A percentile compares a stretch with the other conserved stretches of the same genome.
These are phyloP conservation scores for Pseudopodoces humilis DNA, from an alignment of 2,113 vertebrate species.

Conservation along the genomic window DNA sequence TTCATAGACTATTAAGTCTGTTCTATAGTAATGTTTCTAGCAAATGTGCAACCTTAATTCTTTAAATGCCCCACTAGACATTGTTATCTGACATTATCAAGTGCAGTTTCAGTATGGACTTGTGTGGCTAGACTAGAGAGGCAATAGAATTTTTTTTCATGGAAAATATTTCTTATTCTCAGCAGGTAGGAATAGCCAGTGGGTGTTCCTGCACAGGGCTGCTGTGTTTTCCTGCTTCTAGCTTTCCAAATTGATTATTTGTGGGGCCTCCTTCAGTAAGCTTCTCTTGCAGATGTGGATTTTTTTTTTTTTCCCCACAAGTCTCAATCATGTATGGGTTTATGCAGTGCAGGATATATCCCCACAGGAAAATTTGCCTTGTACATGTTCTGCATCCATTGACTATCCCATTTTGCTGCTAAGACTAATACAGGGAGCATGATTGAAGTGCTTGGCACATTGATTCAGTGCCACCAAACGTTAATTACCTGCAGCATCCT, in stretches of 20 bases:
- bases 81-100: background rate
- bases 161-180: background rate
- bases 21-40: background rate
- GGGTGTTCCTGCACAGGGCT: background rate
- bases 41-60: background rate
- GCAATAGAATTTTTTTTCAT: background rate
- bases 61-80: background rate
- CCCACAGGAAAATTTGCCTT: background rate
- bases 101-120: background rate
- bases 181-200: background rate
- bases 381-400: background rate
- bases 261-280: background rate
- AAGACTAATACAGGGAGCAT: background rate
- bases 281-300: background rate
- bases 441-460: background rate
- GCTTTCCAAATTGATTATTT: background rate
- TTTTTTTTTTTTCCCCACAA: background rate
- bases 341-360: background rate
- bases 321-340: background rate
- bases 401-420: background rate
- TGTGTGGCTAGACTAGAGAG: background rate
- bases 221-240: background rate
- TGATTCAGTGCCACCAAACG: background rate
- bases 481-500: background rate
- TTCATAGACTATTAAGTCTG: background rate